These are phyloP conservation scores for Andinoacara biseriatus DNA, from an alignment of 2,113 vertebrate genomes.

Conservation along the genomic window DNA sequence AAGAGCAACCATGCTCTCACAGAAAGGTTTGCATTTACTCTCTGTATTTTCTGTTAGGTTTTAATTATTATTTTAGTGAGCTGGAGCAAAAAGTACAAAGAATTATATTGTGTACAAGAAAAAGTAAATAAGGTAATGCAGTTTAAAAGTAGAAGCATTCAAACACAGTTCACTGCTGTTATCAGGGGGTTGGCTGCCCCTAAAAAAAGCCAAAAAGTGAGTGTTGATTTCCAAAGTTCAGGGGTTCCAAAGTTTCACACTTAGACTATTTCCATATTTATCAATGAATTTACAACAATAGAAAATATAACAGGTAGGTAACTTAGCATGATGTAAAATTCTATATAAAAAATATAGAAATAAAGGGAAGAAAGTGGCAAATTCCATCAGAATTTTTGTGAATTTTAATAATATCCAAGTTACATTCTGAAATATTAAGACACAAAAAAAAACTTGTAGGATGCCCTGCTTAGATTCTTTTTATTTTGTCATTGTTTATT, in stretches of 20 bases:
- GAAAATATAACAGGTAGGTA: not conserved
- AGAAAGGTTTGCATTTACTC: slow-evolving; percentile 79
- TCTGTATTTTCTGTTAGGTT: not conserved
- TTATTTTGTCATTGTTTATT: not conserved
- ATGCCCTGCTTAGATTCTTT: not conserved
- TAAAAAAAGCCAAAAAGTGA: not conserved
- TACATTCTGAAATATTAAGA: not conserved
- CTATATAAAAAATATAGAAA: not conserved
- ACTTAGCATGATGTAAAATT: not conserved
- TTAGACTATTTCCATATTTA: not conserved
- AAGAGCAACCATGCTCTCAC: slow-evolving; percentile 85
- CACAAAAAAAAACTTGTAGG: not conserved
- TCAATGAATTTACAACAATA: not conserved
- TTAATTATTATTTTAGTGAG: not conserved
- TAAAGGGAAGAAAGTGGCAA: not conserved
- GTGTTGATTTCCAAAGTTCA: not conserved
- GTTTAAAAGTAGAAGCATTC: not conserved
- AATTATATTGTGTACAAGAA: not conserved
- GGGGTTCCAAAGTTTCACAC: not conserved
- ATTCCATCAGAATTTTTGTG: not conserved
- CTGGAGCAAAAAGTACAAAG: not conserved
- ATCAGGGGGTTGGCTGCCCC: not conserved
- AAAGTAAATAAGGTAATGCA: not conserved
- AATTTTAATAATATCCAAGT: not conserved
- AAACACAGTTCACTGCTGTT: too few relatives aligned